Base-by-base conservation (phyloP, 2,888 invertebrate species). In the Parnassius apollo region DNA sequence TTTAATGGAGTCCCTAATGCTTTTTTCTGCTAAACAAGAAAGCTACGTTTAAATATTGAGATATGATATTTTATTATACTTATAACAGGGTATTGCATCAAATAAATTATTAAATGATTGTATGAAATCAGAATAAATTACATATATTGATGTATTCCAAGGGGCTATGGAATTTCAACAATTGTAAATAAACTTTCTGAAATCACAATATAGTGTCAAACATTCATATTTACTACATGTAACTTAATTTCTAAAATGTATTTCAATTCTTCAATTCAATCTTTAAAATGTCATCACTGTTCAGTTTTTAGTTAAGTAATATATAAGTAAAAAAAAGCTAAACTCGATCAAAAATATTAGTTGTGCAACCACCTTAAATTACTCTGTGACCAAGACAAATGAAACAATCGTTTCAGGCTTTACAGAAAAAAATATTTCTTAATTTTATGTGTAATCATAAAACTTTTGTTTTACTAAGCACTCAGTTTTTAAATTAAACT, bases 21-120 rank as follows among this genome's bases (percentile, higher is more conserved):
- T 95, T 48, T 96, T 96, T 82, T 96, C 96, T 0, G 94, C 95
- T 42, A 94, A 95, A 71, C 95, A 95, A 79, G 96, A 96, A 82
- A 96, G 96, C 79, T 96, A 96, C 80, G 96, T 96, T 51, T 96
- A 84, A 87, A 52, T 8, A 35, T 25, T 18, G 48, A n/a, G 1
- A 48, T 42, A 53, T 42, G 48, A 11, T 0, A 42, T 25, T 8
- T 13, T 4, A 42, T 42, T 10, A n/a, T 52, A 4, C 11, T 7
- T 46, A 42, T 42, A n/a, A 53, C 57, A 57, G 57, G 57, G 57
- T 62, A 42, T 18, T 48, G 13, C 11, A 35, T 45, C 45, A 42
- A 18, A 35, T 45, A 45, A 42, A 44, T 42, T 54, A 13, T 13
- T 13, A 53, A 53, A 42, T 2, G 2, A 22, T 51, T 18, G 22